phyloP scores from a whole-genome alignment of 2,797 vertebrate species.

The Knipowitschia caucasica region DNA sequence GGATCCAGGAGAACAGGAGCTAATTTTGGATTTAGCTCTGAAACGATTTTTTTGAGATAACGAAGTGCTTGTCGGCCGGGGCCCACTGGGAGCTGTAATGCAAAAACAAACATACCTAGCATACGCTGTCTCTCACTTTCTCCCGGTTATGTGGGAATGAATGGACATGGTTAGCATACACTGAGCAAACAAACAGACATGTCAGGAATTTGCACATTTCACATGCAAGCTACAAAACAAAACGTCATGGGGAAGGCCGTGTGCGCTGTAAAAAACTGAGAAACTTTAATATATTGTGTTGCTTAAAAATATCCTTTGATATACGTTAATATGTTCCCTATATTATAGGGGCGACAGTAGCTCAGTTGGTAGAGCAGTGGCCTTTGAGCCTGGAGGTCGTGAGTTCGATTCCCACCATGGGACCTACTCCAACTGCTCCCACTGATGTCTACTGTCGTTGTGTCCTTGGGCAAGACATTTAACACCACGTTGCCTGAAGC shows the following conservation, averaged over 20 bases:
- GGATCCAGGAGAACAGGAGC: conserved; percentile 18
- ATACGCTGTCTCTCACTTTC: conserved; percentile 28
- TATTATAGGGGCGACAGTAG: too few relatives aligned
- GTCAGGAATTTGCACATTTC: conserved; percentile 19
- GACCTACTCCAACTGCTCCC: too few relatives aligned
- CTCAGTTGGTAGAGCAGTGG: too few relatives aligned
- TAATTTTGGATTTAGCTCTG: conserved; percentile 37
- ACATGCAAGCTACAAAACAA: conserved; percentile 2
- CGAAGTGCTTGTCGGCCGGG: conserved; percentile 9
- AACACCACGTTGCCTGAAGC: too few relatives aligned
- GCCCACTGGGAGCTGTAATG: conserved; percentile 34
- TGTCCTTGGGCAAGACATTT: too few relatives aligned
- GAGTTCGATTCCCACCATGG: too few relatives aligned
- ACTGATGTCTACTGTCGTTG: too few relatives aligned
- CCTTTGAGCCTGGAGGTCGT: too few relatives aligned
- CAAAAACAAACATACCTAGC: conserved; percentile 42
- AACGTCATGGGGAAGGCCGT: conserved; percentile 2
- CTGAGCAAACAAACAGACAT: conserved; percentile 20
- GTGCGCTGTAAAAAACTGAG: conserved; percentile 1
- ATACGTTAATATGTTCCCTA: too few relatives aligned
- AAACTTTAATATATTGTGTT: too few relatives aligned
- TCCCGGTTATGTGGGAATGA: conserved; percentile 27
- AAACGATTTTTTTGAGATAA: conserved; percentile 55
- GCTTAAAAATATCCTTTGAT: too few relatives aligned
- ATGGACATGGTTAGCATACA: conserved; percentile 16